Evolutionary conservation across 2,113 vertebrate genomes (phyloP), one percentile per base, ranked within the genome.

Genomic region (Anoplopoma fimbria): DNA sequence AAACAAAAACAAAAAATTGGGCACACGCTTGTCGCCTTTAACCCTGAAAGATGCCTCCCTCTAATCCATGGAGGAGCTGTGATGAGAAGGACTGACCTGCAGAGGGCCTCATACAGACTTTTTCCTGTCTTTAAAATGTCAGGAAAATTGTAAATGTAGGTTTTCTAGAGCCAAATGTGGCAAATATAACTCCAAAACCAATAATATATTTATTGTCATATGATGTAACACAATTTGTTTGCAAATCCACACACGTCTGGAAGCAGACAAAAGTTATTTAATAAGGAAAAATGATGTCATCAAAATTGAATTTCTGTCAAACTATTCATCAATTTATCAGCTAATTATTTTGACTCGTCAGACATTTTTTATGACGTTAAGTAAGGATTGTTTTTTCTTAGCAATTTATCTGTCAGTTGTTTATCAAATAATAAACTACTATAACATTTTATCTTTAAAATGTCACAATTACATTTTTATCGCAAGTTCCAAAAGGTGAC

Each of bases 41-140:
- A 29, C 4, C n/a, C 17, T 23, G 17, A 31, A 25, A 2, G 0
- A 23, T 1, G 23, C 25, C 64, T 70, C 4, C 45, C n/a, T 53
- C 8, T 8, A 15, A 14, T 85, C 60, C 90, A 89, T 89, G 29
- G 85, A 79, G 9, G 10, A 29, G 86, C 90, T 86, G 94, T 87
- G 72, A 63, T 93, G 91, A 85, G 58, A 83, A 79, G 9, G 0
- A 4, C 5, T 1, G 63, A 47, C 89, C 90, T 92, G 88, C 90
- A 88, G 82, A 82, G 92, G 86, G 82, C 69, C 14, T 25, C 23
- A 0, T 65, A 33, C 60, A 45, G 31, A 42, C 8, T 40, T 53
- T n/a, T 47, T 49, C 19, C 23, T n/a, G 29, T 34, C 29, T 6
- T 19, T 45, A 12, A 40, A 57, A 57, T 55, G 31, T 53, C 3